A percentile compares a stretch with the other conserved stretches of the same genome.
These are phyloP conservation scores for Psittacus erithacus DNA, from an alignment of 2,113 vertebrate species.

Conservation along the genomic window DNA sequence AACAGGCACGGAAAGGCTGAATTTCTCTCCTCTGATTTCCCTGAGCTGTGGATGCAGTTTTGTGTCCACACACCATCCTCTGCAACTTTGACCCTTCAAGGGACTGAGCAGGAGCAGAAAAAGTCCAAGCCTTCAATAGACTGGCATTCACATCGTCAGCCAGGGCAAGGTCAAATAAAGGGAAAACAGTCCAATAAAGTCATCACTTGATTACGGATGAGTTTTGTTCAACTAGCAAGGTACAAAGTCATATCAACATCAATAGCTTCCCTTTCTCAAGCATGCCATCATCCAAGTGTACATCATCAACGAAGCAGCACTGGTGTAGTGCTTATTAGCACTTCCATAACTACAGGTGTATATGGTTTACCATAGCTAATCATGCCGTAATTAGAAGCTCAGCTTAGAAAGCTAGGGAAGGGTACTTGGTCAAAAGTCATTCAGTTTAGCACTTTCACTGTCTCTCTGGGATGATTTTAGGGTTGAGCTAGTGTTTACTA, in stretches of 20 bases:
- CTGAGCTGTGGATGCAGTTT: too few relatives aligned
- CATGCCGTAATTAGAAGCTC: background rate
- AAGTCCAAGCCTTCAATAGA: background rate
- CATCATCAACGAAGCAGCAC: rapidly evolving
- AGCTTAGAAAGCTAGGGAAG: background rate
- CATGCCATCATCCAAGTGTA: too few relatives aligned
- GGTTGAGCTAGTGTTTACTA: background rate
- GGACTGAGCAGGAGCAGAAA: background rate
- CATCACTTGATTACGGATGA: rapidly evolving
- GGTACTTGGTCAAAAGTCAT: background rate
- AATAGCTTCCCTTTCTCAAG: background rate
- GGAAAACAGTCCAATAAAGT: background rate
- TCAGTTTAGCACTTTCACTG: background rate
- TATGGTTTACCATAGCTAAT: background rate
- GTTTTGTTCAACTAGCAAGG: rapidly evolving
- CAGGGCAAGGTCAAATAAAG: background rate
- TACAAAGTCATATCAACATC: background rate
- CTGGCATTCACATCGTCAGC: background rate
- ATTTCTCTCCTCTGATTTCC: background rate
- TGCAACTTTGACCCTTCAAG: background rate
- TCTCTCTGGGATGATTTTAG: background rate
- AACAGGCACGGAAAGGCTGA: background rate
- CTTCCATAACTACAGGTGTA: background rate
- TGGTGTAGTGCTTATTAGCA: background rate
- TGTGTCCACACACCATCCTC: background rate